These are phyloP conservation scores for Spinus pinus DNA, from an alignment of 2,797 vertebrate species.

Conservation along the genomic window DNA sequence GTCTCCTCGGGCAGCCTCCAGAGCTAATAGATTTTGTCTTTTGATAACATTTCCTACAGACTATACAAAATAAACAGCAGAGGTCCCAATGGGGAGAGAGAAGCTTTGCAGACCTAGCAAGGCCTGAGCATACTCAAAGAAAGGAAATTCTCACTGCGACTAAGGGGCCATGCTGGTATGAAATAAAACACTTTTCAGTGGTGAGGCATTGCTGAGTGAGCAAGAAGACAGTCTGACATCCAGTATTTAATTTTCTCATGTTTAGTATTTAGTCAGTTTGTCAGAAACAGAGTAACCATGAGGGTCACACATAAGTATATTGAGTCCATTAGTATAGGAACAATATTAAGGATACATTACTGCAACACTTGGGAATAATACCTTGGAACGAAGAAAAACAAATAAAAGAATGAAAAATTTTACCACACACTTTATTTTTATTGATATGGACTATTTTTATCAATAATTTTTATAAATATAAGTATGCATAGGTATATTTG, in stretches of 20 bases:
- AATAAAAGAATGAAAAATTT: background rate
- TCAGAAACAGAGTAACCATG: background rate
- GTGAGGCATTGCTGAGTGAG: background rate
- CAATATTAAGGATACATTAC: background rate
- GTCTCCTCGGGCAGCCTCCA: slow-evolving; percentile 1
- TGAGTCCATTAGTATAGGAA: background rate
- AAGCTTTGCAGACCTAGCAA: background rate
- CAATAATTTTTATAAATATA: background rate
- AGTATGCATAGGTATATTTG: background rate
- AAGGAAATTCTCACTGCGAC: background rate
- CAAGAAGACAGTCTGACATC: background rate
- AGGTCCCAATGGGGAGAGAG: background rate
- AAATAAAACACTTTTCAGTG: background rate
- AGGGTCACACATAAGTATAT: background rate
- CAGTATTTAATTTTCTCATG: background rate
- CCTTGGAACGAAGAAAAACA: background rate
- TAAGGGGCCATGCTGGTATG: background rate
- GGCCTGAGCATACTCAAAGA: background rate
- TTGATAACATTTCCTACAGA: slow-evolving; percentile 5
- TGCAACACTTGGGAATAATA: background rate
- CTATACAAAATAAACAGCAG: background rate
- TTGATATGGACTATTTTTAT: background rate
- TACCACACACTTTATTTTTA: background rate
- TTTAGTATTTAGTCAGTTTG: background rate
- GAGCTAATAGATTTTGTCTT: background rate